Evolutionary conservation across 1,140 invertebrate species (phyloP).

Genomic region (Drosophila yakuba): DNA sequence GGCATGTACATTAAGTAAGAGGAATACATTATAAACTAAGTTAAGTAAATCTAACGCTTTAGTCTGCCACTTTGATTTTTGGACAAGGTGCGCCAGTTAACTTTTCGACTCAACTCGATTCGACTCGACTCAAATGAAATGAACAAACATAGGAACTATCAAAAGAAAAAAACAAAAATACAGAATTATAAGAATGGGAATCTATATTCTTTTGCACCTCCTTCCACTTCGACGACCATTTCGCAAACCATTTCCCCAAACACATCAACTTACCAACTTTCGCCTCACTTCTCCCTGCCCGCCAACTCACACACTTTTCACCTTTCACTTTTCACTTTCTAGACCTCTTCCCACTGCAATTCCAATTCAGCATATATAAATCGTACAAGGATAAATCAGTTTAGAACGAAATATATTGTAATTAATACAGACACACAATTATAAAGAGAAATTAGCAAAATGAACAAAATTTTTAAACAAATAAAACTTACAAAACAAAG

Average conservation of each 20-base stretch:
- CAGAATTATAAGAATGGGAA: conserved; percentile 39
- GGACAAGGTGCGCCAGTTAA: conserved; percentile 77
- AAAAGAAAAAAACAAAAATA: conserved; percentile 30
- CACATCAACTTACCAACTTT: conserved; percentile 25
- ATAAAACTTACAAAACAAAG: conserved; percentile 69
- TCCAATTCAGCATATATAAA: conserved; percentile 52
- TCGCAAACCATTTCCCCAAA: conserved; percentile 30
- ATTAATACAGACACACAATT: conserved; percentile 74
- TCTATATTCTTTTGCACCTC: conserved; percentile 61
- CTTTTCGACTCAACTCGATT: conserved; percentile 56
- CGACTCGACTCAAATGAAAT: conserved; percentile 13
- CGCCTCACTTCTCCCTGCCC: conserved; percentile 26
- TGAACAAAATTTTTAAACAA: conserved; percentile 83
- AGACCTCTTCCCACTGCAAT: conserved; percentile 52
- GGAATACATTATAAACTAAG: conserved; percentile 62
- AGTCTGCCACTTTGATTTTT: conserved; percentile 82
- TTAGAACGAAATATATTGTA: conserved; percentile 80
- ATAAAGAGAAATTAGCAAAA: conserved; percentile 81
- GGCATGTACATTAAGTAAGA: conserved; percentile 75
- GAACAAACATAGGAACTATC: conserved; percentile 37
- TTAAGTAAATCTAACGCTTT: conserved; percentile 82
- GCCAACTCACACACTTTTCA: conserved; percentile 5
- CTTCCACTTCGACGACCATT: conserved; percentile 24
- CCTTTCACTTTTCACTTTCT: conserved; percentile 23
- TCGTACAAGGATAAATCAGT: conserved; percentile 71